Base-by-base conservation (phyloP, 2,888 invertebrate genomes). In the Phlogophora meticulosa region DNA sequence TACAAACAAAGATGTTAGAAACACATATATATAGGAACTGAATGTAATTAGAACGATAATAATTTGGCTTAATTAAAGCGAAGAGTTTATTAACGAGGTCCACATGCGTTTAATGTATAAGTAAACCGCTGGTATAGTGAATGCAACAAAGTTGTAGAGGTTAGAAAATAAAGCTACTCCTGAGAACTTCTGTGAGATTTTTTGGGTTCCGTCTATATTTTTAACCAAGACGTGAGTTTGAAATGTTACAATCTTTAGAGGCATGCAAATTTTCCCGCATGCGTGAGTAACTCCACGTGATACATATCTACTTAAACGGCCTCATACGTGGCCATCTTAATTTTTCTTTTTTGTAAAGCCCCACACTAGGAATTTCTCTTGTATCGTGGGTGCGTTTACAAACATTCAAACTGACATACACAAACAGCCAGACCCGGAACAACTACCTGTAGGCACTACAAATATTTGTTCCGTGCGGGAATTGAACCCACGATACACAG, bases 51-150 rank as follows among this genome's bases (percentile, higher is more conserved):
- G 13, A 60, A 43, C 11, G 53, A 43, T 67, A 56, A 69, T 76
- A 62, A 67, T 76, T 65, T 46, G 24, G 46, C 11, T 70, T 61
- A 49, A 63, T 72, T 72, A 76, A 66, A 63, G 32, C 56, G 17
- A 34, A 48, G 46, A 55, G 69, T 59, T 52, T 63, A 63, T 60
- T 52, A 75, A 56, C 56, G 56, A 66, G 40, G 48, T 48, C 49
- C 59, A 52, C n/a, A 59, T 75, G 75, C 65, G 32, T 56, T 68
- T 59, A 69, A 63, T 77, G 69, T 58, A 60, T 74, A 45, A 51
- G 28, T 62, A 9, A 66, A 73, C 65, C 60, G 42, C 65, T 43
- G 36, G 10, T 42, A 45, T 28, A 22, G 17, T 38, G 22, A n/a
- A 20, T 28, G 42, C 36, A 61, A 17, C 32, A 20, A 43, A 28